Conservation (phyloP, 2,797 vertebrate species). For the Australoheros facetus region DNA sequence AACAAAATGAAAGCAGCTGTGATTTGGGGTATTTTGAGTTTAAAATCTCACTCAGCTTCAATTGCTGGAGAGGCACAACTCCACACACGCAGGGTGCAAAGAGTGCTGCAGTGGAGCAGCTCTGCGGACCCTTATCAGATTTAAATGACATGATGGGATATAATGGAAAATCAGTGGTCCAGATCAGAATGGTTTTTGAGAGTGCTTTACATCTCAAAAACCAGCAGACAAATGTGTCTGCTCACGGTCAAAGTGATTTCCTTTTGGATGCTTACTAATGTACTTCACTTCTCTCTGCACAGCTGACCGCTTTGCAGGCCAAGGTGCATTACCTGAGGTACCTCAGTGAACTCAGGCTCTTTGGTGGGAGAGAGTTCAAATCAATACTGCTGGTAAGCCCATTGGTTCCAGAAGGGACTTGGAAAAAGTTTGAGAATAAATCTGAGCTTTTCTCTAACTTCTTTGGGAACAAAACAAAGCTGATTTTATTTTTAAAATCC, state of each 20-base stretch:
- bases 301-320: conserved; percentile 96
- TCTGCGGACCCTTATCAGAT: conserved; percentile 34
- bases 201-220: conserved; percentile 24
- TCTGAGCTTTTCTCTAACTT: background rate
- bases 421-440: background rate
- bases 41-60: background rate
- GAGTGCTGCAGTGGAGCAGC: conserved; percentile 18
- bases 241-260: conserved; percentile 26
- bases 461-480: background rate
- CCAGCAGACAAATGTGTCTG: conserved; percentile 25
- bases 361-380: conserved; percentile 95
- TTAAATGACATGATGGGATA: conserved; percentile 48
- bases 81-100: background rate
- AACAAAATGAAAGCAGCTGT: background rate
- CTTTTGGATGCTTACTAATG: conserved; percentile 27
- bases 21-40: background rate
- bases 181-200: conserved; percentile 43
- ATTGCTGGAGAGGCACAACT: background rate
- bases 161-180: conserved; percentile 59
- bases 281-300: conserved; percentile 41
- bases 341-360: conserved; percentile 94
- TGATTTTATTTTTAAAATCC: background rate
- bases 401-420: background rate
- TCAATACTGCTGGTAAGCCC: conserved; percentile 90
- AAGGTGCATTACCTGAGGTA: conserved; percentile 99